A percentile compares a stretch with the other conserved stretches of the same genome.
phyloP scores from a whole-genome alignment of 2,888 invertebrate genomes.

The Trileptium ribeirensis region DNA sequence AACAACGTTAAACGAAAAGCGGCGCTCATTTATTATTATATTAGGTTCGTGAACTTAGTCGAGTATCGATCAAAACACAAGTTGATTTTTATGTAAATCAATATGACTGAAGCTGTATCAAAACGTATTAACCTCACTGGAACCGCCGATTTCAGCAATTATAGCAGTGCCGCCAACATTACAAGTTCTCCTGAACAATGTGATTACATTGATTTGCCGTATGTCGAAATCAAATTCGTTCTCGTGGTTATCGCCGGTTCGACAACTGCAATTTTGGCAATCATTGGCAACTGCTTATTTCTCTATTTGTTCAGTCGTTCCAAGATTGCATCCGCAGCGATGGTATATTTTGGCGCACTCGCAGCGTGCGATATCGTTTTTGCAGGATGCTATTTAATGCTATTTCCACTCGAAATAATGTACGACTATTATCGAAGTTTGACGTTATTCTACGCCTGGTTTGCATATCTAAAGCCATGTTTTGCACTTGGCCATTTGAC shows the following conservation, averaged over 20 bases:
- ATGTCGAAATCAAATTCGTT: not conserved
- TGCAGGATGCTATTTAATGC: not conserved
- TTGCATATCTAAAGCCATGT: not conserved
- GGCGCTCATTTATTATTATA: too few relatives aligned
- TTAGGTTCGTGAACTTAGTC: too few relatives aligned
- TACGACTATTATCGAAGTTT: not conserved
- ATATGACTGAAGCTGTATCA: too few relatives aligned
- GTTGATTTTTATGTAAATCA: too few relatives aligned
- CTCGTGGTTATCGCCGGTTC: not conserved
- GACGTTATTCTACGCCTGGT: conserved; percentile 11
- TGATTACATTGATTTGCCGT: not conserved
- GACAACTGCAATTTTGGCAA: not conserved
- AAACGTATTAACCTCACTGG: too few relatives aligned
- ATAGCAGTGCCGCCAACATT: too few relatives aligned
- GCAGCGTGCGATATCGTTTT: conserved; percentile 6
- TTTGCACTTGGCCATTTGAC: not conserved
- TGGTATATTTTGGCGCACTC: not conserved
- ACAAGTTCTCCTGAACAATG: not conserved
- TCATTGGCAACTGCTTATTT: not conserved
- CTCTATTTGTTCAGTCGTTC: not conserved
- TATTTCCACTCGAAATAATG: conserved; percentile 8
- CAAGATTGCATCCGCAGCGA: not conserved
- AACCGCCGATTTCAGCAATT: too few relatives aligned
- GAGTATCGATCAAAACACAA: too few relatives aligned
- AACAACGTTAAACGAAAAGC: too few relatives aligned